Conservation (phyloP, 2,888 invertebrate species). For the Melitaea athalia region DNA sequence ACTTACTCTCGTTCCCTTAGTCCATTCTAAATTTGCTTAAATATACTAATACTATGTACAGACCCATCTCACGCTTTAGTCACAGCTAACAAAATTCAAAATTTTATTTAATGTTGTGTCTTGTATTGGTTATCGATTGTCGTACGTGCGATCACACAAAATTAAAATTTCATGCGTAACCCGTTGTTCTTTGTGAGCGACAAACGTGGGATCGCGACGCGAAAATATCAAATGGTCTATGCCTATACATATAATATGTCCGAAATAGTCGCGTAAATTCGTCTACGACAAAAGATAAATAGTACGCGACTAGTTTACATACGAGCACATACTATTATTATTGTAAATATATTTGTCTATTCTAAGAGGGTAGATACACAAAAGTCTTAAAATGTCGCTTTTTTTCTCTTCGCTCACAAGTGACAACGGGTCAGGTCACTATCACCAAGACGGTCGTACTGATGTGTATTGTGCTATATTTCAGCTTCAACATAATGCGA, state of each 20-base stretch:
- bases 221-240: too few species aligned
- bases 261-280: too few species aligned
- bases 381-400: neutral
- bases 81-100: conserved; percentile 82
- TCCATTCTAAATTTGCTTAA: conserved; percentile 41
- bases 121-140: conserved; percentile 81
- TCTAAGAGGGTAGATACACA: neutral
- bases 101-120: conserved; percentile 78
- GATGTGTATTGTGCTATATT: conserved; percentile 76
- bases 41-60: conserved; percentile 64
- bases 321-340: too few species aligned
- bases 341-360: neutral
- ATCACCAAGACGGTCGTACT: neutral
- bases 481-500: conserved; percentile 81
- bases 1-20: conserved; percentile 33
- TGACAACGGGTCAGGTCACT: neutral
- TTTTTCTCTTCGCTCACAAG: too few species aligned
- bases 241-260: too few species aligned
- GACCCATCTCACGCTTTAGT: conserved; percentile 77
- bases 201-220: too few species aligned
- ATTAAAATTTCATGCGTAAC: conserved; percentile 37
- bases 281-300: too few species aligned
- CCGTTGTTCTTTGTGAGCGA: neutral
- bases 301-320: too few species aligned
- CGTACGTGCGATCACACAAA: conserved; percentile 47